These are phyloP conservation scores for Cetonia aurata DNA, from an alignment of 2,888 invertebrate species.

Conservation along the genomic window DNA sequence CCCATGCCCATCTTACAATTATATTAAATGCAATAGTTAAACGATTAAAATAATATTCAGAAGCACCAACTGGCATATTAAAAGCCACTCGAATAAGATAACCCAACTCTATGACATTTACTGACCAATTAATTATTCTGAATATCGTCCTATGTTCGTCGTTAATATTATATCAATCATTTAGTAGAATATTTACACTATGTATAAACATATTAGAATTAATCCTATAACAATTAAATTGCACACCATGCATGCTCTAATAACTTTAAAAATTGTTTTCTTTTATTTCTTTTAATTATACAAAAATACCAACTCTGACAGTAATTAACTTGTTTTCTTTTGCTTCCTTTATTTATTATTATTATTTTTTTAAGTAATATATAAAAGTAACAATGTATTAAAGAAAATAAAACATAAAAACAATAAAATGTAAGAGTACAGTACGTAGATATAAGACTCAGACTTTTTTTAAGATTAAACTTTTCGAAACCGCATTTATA, in stretches of 20 bases:
- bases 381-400: conserved; percentile 45
- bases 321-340: conserved; percentile 31
- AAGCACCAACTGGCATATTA: conserved; percentile 19
- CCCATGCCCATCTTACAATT: conserved; percentile 31
- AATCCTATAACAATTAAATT: conserved; percentile 36
- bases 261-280: conserved; percentile 36
- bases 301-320: conserved; percentile 43
- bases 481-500: conserved; percentile 20
- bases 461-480: conserved; percentile 41
- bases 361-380: conserved; percentile 45
- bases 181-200: conserved; percentile 42
- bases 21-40: conserved; percentile 36
- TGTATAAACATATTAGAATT: conserved; percentile 26
- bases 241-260: conserved; percentile 28
- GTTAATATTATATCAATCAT: conserved; percentile 1
- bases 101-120: background rate
- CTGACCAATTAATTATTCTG: conserved; percentile 21
- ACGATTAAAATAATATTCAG: conserved; percentile 38
- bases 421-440: conserved; percentile 44
- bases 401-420: conserved; percentile 41
- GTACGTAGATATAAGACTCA: conserved; percentile 43
- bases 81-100: background rate
- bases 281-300: conserved; percentile 31
- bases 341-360: conserved; percentile 39
- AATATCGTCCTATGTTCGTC: conserved; percentile 24